Conservation (phyloP, 2,113 vertebrate genomes). For the Stegostoma tigrinum region DNA sequence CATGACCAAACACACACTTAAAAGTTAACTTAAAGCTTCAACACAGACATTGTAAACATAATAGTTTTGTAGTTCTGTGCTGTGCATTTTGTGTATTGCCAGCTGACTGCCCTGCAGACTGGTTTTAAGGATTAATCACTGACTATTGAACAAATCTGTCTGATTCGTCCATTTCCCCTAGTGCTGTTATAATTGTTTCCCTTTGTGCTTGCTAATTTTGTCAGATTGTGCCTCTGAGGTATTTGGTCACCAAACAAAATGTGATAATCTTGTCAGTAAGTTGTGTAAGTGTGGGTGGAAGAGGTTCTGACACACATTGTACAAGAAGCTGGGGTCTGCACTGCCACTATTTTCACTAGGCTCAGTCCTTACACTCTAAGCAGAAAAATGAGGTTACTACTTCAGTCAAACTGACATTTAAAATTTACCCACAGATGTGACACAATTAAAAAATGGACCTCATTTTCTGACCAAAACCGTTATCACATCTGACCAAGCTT, state of each 20-base stretch:
- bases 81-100: slow-evolving; percentile 53
- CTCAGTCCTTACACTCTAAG: neutral
- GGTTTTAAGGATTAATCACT: slow-evolving; percentile 59
- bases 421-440: neutral
- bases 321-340: neutral
- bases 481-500: neutral
- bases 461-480: neutral
- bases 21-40: slow-evolving; percentile 47
- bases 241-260: slow-evolving; percentile 39
- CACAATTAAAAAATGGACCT: neutral
- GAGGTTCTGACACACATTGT: neutral
- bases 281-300: neutral
- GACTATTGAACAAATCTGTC: slow-evolving; percentile 48
- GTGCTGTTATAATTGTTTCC: slow-evolving; percentile 37
- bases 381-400: neutral
- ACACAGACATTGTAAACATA: slow-evolving; percentile 58
- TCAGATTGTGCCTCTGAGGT: slow-evolving; percentile 45
- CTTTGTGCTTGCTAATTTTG: slow-evolving; percentile 43
- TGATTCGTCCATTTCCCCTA: slow-evolving; percentile 42
- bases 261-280: slow-evolving; percentile 26
- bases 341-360: neutral
- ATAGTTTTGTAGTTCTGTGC: slow-evolving; percentile 56
- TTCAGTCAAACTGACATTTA: neutral
- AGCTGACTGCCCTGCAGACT: slow-evolving; percentile 53
- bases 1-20: slow-evolving; percentile 49